These are phyloP conservation scores for Climacteris rufus DNA, from an alignment of 2,113 vertebrate genomes.

Conservation along the genomic window DNA sequence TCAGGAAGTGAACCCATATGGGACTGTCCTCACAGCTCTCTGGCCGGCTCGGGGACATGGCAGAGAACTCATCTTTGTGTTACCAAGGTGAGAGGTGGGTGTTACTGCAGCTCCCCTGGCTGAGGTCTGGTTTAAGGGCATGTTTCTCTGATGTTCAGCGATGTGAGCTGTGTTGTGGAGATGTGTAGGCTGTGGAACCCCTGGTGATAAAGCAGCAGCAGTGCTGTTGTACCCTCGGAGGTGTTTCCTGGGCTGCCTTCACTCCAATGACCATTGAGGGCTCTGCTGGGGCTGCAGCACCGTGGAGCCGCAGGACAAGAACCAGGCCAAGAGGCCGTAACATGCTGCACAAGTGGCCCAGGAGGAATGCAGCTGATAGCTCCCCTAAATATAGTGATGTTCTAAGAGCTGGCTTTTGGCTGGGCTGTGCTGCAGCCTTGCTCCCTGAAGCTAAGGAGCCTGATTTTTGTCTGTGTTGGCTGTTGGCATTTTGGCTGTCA, in stretches of 20 bases:
- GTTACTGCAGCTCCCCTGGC: neutral
- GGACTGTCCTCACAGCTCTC: accelerated
- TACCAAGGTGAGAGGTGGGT: neutral
- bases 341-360: neutral
- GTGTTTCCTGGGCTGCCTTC: accelerated
- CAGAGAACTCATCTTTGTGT: neutral
- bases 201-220: neutral
- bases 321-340: neutral
- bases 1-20: accelerated
- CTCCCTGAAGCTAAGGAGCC: neutral
- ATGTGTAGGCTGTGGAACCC: neutral
- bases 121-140: neutral
- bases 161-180: neutral
- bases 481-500: neutral
- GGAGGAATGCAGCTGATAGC: conserved; percentile 12
- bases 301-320: neutral
- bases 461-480: neutral
- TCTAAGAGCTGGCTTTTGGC: neutral
- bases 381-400: neutral
- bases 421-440: neutral
- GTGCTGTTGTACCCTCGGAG: neutral
- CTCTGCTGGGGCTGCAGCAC: neutral
- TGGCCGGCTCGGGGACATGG: accelerated
- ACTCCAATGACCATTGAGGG: accelerated
- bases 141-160: neutral